Base-by-base conservation (phyloP, 2,888 invertebrate species). In the Himalopsyche japonica region DNA sequence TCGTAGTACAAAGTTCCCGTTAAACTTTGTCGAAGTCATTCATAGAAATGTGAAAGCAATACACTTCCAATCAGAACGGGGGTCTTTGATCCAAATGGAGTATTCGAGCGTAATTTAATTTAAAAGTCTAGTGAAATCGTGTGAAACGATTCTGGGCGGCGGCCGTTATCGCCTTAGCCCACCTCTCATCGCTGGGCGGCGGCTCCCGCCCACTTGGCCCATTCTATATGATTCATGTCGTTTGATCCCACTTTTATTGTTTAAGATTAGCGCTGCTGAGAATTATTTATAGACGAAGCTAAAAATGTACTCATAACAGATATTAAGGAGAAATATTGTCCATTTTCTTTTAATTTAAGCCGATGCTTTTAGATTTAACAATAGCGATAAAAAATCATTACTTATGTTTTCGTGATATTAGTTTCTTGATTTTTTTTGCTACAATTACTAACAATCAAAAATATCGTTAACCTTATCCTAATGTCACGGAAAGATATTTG, bases 91-190 rank as follows among this genome's bases (percentile, higher is more conserved):
- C 80, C 20, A 70, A 57, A 80, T 57, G 49, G 57, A 49, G 80
- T 49, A 80, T 80, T 57, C 80, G 80, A 57, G 80, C 80, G 80
- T 49, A 80, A 80, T 80, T 80, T 49, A 80, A 80, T 80, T 80
- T 80, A 57, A 80, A 80, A 80, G 80, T 80, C 57, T 80, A 27
- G 80, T 57, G 80, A 80, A 80, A 80, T 80, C 57, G 80, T 49
- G 49, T 80, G 80, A 57, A 80, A 80, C 57, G 80, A 80, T 80
- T 80, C 80, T 27, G 80, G 77, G 77, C 43, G 77, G n/a, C 77
- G 77, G 43, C 77, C 34, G 77, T 37, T 70, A 43, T 43, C 77
- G 77, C 77, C 43, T 43, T 77, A 43, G 77, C 77, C 77, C 37
- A 34, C 77, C 77, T 43, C 37, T 43, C 77, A 34, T 77, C 77